A percentile compares a stretch with the other conserved stretches of the same genome.
Conservation (phyloP, 2,888 invertebrate genomes). For the Eretmocerus hayati region DNA sequence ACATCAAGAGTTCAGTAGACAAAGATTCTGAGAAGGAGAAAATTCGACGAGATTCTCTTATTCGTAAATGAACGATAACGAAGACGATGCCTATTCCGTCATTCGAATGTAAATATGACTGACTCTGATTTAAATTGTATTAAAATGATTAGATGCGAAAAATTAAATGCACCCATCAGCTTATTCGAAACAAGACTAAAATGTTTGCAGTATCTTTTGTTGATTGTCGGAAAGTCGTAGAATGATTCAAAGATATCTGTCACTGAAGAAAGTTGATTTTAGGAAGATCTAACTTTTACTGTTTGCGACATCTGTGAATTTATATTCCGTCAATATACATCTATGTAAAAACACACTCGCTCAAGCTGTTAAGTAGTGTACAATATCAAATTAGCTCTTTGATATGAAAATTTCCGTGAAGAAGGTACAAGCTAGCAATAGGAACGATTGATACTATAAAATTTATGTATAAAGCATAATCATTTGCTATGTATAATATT, state of each 20-base stretch:
- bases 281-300: conserved; percentile 5
- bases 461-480: conserved; percentile 9
- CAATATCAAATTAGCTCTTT: conserved; percentile 5
- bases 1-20: too few relatives aligned
- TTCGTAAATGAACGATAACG: conserved; percentile 5
- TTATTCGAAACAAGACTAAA: conserved; percentile 14
- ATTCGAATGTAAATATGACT: conserved; percentile 19
- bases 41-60: conserved; percentile 16
- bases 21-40: conserved; percentile 7
- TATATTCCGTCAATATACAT: conserved; percentile 7
- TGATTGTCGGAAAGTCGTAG: conserved; percentile 10
- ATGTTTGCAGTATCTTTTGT: conserved; percentile 11
- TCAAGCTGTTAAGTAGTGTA: conserved; percentile 15
- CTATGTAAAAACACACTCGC: conserved; percentile 12
- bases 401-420: conserved; percentile 2
- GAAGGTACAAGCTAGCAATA: background rate
- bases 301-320: conserved; percentile 13
- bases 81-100: conserved; percentile 10
- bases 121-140: conserved; percentile 16
- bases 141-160: conserved; percentile 10
- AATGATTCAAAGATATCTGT: conserved; percentile 15
- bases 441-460: conserved; percentile 11
- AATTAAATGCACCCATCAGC: conserved; percentile 15
- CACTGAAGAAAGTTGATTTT: conserved; percentile 4
- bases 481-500: conserved; percentile 12